phyloP scores from a whole-genome alignment of 2,888 invertebrate species.

The Aporophyla lueneburgensis region DNA sequence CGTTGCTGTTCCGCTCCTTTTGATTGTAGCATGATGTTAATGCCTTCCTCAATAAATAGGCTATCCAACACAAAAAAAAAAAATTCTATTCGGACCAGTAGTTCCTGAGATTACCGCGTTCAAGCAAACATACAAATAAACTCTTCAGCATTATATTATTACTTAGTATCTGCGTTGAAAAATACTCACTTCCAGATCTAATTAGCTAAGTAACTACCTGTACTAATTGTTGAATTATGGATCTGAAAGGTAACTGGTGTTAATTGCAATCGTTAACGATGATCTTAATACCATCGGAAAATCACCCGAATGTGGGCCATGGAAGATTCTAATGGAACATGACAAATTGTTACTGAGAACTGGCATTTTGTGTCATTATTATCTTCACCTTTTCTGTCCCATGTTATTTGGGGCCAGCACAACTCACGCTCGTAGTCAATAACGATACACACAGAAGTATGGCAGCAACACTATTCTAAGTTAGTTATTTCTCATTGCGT shows the following conservation, averaged over 20 bases:
- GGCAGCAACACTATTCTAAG: background rate
- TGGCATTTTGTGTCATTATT: background rate
- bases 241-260: slow-evolving; percentile 47
- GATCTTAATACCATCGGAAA: slow-evolving; percentile 53
- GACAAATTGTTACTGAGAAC: slow-evolving; percentile 9
- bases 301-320: slow-evolving; percentile 51
- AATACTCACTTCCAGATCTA: no score
- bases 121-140: no score
- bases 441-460: background rate
- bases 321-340: slow-evolving; percentile 56
- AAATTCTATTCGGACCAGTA: no score
- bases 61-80: no score
- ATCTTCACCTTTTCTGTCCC: no score
- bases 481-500: background rate
- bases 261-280: slow-evolving; percentile 59
- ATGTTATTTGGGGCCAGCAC: background rate
- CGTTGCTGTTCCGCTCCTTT: no score
- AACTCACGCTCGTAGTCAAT: background rate
- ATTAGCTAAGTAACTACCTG: slow-evolving; percentile 28
- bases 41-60: no score
- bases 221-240: slow-evolving; percentile 48
- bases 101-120: no score
- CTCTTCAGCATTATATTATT: no score
- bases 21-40: no score
- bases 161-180: no score